phyloP scores from a whole-genome alignment of 2,113 vertebrate species.

The Isurus oxyrinchus region DNA sequence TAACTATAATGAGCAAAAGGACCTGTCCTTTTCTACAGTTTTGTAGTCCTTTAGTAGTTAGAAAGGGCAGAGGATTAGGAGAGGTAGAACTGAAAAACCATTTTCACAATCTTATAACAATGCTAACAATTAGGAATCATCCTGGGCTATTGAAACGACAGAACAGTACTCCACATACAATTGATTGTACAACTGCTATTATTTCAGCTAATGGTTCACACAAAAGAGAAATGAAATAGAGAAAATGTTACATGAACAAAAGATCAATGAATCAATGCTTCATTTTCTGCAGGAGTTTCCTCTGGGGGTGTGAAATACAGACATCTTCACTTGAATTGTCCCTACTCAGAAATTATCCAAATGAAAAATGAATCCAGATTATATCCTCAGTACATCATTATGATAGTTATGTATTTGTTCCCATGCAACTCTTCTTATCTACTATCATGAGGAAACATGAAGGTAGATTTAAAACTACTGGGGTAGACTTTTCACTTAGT shows the following conservation, averaged over 20 bases:
- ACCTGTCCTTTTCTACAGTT: not conserved
- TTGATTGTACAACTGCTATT: not conserved
- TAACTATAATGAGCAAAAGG: not conserved
- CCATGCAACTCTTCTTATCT: not conserved
- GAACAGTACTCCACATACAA: not conserved
- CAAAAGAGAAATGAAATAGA: not conserved
- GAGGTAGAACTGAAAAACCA: not conserved
- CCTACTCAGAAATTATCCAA: not conserved
- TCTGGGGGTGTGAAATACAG: not conserved
- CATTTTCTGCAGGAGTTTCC: no score
- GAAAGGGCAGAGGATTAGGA: not conserved
- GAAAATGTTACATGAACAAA: not conserved
- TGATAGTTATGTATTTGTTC: not conserved
- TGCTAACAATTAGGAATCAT: not conserved
- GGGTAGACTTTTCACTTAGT: not conserved
- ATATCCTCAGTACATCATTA: not conserved
- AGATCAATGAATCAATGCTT: not conserved
- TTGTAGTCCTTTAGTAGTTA: not conserved
- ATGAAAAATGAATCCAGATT: not conserved
- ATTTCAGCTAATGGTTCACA: not conserved
- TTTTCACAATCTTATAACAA: not conserved
- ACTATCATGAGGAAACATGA: not conserved
- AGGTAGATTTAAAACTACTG: not conserved
- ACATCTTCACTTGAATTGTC: not conserved
- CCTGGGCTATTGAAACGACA: not conserved